Base-by-base conservation (phyloP, 2,113 vertebrate genomes). In the Phaethon lepturus region DNA sequence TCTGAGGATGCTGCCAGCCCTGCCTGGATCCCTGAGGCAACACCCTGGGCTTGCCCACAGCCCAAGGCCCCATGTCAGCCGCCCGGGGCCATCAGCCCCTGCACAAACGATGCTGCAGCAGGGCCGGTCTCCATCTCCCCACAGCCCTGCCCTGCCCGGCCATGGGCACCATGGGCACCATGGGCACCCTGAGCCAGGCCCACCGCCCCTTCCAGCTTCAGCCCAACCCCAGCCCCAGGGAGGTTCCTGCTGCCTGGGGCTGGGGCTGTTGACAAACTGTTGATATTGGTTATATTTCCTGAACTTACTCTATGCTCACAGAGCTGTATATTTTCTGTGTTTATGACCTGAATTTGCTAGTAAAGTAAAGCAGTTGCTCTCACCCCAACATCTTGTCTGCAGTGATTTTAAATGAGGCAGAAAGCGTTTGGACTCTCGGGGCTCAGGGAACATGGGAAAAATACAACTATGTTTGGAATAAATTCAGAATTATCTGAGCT, bases 101-200 rank as follows among this genome's bases (percentile, higher is more conserved):
- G 17, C 28, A 22, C 26, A 15, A 67, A 1, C 0, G 4, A 16
- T 1, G 2, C 45, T 3, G 1, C 23, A 24, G 35, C 35, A 84
- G 67, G 38, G 19, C 15, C 2, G 5, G 6, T 38, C 35, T 83
- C 33, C 69, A 72, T 13, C 8, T 60, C 24, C 11, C 24, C 24
- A 28, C 17, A 26, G 29, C 18, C 24, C 56, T n/a, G 35, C 19
- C 11, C 56, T 50, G 35, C 23, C 28, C 2, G 2, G n/a, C n/a
- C n/a, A n/a, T n/a, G n/a, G n/a, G n/a, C n/a, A n/a, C n/a, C n/a
- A n/a, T n/a, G n/a, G n/a, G n/a, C n/a, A n/a, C 23, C 79, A 50
- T 33, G 44, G 17, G 12, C 8, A 6, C 45, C 14, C 31, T 62
- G 29, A 53, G 11, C 29, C 1, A 1, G 17, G 29, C 28, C 17